A percentile compares a stretch with the other conserved stretches of the same genome.
phyloP scores from a whole-genome alignment of 2,113 vertebrate genomes.

The Herpetotheres cachinnans region DNA sequence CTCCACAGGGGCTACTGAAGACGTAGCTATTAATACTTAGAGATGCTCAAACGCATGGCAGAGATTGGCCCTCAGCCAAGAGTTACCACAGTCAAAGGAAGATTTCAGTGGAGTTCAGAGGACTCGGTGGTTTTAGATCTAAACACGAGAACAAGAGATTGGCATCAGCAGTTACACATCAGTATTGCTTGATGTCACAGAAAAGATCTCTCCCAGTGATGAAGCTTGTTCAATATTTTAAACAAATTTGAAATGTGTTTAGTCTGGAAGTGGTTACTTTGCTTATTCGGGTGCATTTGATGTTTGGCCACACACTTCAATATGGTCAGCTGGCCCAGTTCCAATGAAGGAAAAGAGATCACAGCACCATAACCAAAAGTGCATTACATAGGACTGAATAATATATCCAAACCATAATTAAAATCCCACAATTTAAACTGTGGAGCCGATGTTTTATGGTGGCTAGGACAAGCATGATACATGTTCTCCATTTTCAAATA shows the following conservation, averaged over 20 bases:
- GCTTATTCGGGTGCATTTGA: constrained; percentile 21
- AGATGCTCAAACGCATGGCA: not conserved
- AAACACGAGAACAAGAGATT: not conserved
- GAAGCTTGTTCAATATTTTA: not conserved
- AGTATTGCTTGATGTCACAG: not conserved
- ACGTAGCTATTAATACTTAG: not conserved
- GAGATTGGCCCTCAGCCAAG: not conserved
- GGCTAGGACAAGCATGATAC: not conserved
- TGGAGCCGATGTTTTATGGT: not conserved
- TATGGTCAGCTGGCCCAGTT: not conserved
- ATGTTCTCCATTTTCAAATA: not conserved
- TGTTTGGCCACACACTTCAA: not conserved
- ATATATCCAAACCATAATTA: not conserved
- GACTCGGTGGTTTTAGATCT: not conserved
- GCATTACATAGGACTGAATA: constrained; percentile 26
- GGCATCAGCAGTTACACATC: not conserved
- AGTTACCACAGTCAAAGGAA: not conserved
- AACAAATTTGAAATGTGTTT: constrained; percentile 25
- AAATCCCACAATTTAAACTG: constrained; percentile 23
- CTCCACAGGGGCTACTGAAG: not conserved
- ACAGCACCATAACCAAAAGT: not conserved
- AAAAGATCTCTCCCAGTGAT: not conserved
- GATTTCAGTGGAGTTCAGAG: not conserved
- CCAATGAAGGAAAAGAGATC: not conserved
- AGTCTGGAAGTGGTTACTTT: constrained; percentile 49